A percentile compares a stretch with the other conserved stretches of the same genome.
These are phyloP conservation scores for Trichonephila clavata DNA, from an alignment of 1,140 invertebrate species.

Conservation along the genomic window DNA sequence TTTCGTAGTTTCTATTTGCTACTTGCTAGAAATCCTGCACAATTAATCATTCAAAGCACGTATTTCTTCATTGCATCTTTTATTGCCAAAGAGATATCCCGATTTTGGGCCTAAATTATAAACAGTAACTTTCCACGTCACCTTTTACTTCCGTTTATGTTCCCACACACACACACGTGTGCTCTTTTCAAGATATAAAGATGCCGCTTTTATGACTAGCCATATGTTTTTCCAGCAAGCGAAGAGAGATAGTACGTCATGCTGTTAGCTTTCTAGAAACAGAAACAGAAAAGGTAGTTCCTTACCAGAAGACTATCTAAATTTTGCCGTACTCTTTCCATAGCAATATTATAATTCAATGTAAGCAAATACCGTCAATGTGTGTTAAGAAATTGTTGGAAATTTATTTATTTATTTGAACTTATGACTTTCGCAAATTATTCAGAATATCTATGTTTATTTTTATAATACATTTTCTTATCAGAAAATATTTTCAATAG, in stretches of 20 bases:
- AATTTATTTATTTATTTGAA: too few relatives aligned
- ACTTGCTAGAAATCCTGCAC: background rate
- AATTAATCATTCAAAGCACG: constrained; percentile 2
- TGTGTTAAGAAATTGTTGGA: too few relatives aligned
- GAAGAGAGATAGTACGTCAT: background rate
- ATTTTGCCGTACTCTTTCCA: background rate
- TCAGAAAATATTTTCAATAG: too few relatives aligned
- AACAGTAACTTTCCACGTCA: background rate
- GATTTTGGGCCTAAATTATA: background rate
- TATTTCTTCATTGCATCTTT: constrained; percentile 21
- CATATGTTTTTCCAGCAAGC: constrained; percentile 8
- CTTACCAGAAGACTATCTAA: background rate
- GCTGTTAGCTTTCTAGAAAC: background rate
- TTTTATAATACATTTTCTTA: too few relatives aligned
- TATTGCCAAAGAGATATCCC: background rate
- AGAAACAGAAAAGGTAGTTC: background rate
- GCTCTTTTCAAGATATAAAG: constrained; percentile 12
- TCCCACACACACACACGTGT: too few relatives aligned
- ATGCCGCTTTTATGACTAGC: constrained; percentile 26
- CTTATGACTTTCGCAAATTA: too few relatives aligned
- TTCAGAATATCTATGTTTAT: too few relatives aligned
- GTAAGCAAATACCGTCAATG: too few relatives aligned
- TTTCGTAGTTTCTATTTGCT: background rate
- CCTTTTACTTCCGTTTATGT: background rate
- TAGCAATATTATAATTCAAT: background rate